Evolutionary conservation across 2,113 vertebrate genomes (phyloP).

Genomic region (mouse (Mus musculus)): DNA sequence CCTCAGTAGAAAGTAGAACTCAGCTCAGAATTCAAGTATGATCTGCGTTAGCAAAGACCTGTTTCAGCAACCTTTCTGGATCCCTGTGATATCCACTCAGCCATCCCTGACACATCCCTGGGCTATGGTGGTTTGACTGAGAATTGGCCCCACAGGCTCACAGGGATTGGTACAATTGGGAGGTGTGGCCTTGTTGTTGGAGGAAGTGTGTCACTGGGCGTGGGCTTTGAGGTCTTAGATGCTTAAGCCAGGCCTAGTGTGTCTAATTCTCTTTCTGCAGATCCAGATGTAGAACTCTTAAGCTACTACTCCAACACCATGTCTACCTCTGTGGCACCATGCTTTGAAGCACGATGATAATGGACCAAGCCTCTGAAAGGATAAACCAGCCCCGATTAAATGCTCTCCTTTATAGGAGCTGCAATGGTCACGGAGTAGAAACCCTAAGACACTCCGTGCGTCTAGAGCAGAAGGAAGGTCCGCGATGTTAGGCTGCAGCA

Average conservation of each 20-base stretch:
- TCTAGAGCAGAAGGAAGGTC: neutral
- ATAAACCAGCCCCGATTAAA: neutral
- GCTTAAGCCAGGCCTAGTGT: neutral
- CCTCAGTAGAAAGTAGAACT: neutral
- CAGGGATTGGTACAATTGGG: neutral
- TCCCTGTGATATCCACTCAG: neutral
- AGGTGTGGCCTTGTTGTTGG: neutral
- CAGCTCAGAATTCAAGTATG: neutral
- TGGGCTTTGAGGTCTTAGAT: neutral
- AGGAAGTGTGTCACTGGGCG: neutral
- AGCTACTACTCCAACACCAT: neutral
- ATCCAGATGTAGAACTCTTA: neutral
- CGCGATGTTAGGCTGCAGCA: neutral
- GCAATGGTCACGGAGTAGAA: neutral
- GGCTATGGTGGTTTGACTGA: neutral
- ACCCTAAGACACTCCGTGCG: neutral
- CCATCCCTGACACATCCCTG: neutral
- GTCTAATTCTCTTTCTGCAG: neutral
- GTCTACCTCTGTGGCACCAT: neutral
- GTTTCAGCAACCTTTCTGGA: neutral
- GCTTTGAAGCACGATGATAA: neutral
- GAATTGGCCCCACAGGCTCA: neutral
- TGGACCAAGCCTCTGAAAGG: neutral
- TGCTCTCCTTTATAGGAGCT: neutral
- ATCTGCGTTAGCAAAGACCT: neutral